phyloP scores from a whole-genome alignment of 2,113 vertebrate species.

The Alligator sinensis region DNA sequence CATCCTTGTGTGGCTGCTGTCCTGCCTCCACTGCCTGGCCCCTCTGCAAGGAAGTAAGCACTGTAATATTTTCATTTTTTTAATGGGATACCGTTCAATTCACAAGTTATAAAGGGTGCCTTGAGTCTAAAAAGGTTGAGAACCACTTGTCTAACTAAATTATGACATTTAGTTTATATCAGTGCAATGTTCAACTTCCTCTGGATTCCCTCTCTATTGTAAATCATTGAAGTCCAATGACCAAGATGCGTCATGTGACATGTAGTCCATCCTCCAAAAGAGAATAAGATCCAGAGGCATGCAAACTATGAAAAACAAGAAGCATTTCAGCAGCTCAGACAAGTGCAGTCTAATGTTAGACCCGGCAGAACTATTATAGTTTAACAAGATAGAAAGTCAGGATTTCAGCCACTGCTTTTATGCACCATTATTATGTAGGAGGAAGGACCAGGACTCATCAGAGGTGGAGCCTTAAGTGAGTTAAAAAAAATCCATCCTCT shows the following conservation, averaged over 20 bases:
- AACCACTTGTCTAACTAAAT: too few species aligned
- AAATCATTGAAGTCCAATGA: not conserved
- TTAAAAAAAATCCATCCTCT: not conserved
- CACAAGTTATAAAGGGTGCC: too few species aligned
- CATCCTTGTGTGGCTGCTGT: too few species aligned
- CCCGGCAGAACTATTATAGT: not conserved
- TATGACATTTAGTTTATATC: too few species aligned
- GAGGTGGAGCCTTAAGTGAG: not conserved
- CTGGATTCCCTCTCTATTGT: not conserved
- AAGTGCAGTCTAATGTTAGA: not conserved
- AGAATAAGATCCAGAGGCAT: rapidly evolving
- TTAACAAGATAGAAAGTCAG: not conserved
- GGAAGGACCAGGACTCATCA: not conserved
- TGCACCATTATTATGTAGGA: not conserved
- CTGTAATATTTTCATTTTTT: too few species aligned
- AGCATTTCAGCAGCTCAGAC: not conserved
- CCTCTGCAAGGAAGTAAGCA: too few species aligned
- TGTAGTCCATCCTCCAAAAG: not conserved
- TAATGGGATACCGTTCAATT: too few species aligned
- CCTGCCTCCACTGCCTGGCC: too few species aligned
- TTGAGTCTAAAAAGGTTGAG: too few species aligned
- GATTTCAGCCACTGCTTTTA: not conserved
- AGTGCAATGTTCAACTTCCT: not conserved
- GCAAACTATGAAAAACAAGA: not conserved
- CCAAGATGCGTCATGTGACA: not conserved